These are phyloP conservation scores for Drosophila ogumai DNA, from an alignment of 1,140 invertebrate species.

Conservation along the genomic window DNA sequence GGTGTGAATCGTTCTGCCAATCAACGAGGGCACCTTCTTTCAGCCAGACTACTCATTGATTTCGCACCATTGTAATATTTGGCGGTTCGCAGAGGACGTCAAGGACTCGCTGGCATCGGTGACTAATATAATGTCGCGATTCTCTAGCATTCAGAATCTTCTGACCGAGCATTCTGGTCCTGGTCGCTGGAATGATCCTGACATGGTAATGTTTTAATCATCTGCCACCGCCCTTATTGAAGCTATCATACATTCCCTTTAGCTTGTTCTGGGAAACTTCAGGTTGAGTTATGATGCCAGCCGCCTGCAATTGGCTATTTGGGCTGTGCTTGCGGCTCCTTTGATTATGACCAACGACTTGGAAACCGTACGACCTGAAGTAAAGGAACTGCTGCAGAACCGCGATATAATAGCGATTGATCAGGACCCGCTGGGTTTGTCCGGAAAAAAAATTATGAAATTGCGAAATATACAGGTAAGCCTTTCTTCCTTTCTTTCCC, in stretches of 20 bases:
- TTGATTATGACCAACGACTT: constrained; percentile 98
- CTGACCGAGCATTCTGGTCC: constrained; percentile 95
- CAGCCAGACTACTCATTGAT: constrained; percentile 95
- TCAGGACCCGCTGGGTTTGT: constrained; percentile 89
- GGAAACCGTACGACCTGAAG: constrained; percentile 93
- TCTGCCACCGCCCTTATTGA: not conserved
- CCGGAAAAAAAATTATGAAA: constrained; percentile 16
- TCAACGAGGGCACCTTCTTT: not conserved
- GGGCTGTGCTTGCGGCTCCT: constrained; percentile 98
- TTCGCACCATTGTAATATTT: constrained; percentile 95
- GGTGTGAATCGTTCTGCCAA: constrained; percentile 86
- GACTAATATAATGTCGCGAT: constrained; percentile 95
- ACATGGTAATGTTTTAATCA: constrained; percentile 90
- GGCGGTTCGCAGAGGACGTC: constrained; percentile 98
- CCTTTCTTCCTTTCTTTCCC: too few species aligned
- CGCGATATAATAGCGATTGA: constrained; percentile 95
- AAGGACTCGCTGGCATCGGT: constrained; percentile 96
- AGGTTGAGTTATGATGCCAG: constrained; percentile 97
- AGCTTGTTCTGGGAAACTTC: constrained; percentile 98
- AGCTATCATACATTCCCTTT: not conserved
- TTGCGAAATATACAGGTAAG: constrained; percentile 21
- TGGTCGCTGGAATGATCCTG: constrained; percentile 99
- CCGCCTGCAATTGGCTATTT: constrained; percentile 98
- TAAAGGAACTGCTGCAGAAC: constrained; percentile 96
- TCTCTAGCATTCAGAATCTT: constrained; percentile 93